A percentile compares a stretch with the other conserved stretches of the same genome.
These are phyloP conservation scores for Pogona vitticeps DNA, from an alignment of 2,113 vertebrate species.

Conservation along the genomic window DNA sequence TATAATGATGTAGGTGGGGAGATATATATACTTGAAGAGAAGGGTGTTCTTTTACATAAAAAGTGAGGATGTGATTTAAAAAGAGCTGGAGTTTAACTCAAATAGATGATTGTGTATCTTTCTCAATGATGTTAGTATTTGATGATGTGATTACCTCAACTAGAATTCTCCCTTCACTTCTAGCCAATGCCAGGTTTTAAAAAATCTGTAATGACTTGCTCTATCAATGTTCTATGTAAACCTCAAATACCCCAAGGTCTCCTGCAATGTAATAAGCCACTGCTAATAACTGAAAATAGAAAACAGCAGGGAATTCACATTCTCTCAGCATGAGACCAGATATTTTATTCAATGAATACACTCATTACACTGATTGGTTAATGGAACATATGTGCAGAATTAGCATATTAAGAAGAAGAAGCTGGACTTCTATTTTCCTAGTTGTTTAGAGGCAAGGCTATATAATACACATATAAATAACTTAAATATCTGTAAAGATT, in stretches of 20 bases:
- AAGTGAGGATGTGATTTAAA: neutral
- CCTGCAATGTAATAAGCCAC: constrained; percentile 9
- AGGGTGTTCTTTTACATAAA: neutral
- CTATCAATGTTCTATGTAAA: neutral
- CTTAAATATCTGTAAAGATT: too few relatives aligned
- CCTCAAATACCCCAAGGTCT: neutral
- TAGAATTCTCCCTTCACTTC: neutral
- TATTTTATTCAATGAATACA: constrained; percentile 31
- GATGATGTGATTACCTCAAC: neutral
- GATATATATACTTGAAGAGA: neutral
- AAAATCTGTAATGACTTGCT: neutral
- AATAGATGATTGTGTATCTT: neutral
- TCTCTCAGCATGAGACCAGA: constrained; percentile 10
- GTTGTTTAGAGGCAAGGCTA: neutral
- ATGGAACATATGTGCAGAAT: neutral
- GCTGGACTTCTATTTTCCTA: constrained; percentile 4
- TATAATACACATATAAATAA: too few relatives aligned
- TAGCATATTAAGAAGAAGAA: constrained; percentile 1
- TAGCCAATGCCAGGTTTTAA: neutral
- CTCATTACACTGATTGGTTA: constrained; percentile 32
- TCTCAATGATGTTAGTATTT: neutral
- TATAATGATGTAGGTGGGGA: neutral
- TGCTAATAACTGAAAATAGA: constrained; percentile 28
- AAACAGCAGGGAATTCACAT: constrained; percentile 35
- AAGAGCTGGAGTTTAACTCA: neutral